Evolutionary conservation across 2,888 invertebrate genomes (phyloP), one percentile per base, ranked within the genome.

Genomic region (Siphonodentalium dalli): DNA sequence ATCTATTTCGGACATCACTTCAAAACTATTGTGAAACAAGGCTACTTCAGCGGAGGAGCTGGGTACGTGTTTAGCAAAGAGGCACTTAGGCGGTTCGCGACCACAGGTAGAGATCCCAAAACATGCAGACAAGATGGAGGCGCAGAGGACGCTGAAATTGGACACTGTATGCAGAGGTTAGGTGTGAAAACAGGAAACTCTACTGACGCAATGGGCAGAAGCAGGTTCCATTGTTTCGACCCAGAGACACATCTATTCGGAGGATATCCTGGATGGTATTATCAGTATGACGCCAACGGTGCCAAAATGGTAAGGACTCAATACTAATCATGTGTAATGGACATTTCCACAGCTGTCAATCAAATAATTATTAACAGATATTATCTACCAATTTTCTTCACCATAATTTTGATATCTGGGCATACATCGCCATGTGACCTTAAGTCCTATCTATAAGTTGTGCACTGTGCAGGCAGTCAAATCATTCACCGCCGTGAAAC

Each of bases 21-120:
- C 46, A 65, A 63, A 50, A 61, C 64, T 1, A 64, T 56, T 27
- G 57, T 66, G 9, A 43, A 39, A 27, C 65, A 72, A 59, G 80
- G 83, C 15, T 84, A 83, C 69, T 81, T 82, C 78, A 81, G 80
- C 49, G 84, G 84, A 2, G 83, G 84, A 6, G 84, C 82, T 58
- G 96, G 97, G 0, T 98, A 98, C 81, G 93, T 96, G 27, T 84
- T 98, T 21, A 95, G 94, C 72, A 86, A 87, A 50, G 90, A 89
- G 74, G 93, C 94, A 1, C 64, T 83, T 2, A 86, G 86, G 40
- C 85, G 87, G 62, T 91, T 95, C 78, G 88, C 93, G 7, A 88
- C 87, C 64, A 85, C 87, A 26, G 68, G 87, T 13, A 39, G 26
- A 11, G 35, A 40, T 13, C 6, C 38, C 5, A 43, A 35, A 11